Evolutionary conservation across 2,797 vertebrate genomes (phyloP), one percentile per base, ranked within the genome.

Genomic region (Pantherophis vulpinus): DNA sequence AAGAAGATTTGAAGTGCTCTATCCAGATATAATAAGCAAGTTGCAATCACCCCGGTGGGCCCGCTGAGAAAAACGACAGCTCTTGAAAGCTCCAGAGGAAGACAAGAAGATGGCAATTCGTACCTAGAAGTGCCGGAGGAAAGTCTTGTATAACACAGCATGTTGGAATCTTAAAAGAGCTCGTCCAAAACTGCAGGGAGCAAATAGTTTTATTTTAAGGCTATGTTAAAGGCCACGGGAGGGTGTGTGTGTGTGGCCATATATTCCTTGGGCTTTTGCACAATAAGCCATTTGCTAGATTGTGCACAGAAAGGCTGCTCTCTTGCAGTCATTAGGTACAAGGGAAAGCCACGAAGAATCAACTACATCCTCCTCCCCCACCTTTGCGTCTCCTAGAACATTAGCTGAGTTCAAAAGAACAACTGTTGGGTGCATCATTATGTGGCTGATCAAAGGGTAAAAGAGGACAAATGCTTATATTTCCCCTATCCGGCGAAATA

Each of bases 41-140:
- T 4, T 27, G 0, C 0, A 0, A 5, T 54, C 29, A 92, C 91
- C 87, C 58, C 29, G 66, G 93, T 55, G 0, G 0, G 90, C 96
- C 96, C 66, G 94, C 96, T 91, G 95, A 92, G 96, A 91, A 96
- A 51, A 96, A 97, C 87, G 89, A 83, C 87, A 58, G 0, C 0
- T n/a, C 93, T 96, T 79, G 88, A 93, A 86, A 92, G 89, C 0
- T 66, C 0, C 7, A 1, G 14, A 2, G 54, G 61, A 90, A 90
- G 92, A 42, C 0, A 18, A 56, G 2, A 70, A 93, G 51, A 27
- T 56, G 23, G 6, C 32, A 54, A 18, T 0, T 0, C 13, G 3
- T 51, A 13, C 87, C 27, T 56, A 51, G 93, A 87, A 56, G 14
- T 20, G 79, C 83, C 42, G 23, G 42, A 27, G 83, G 60, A 93